Base-by-base conservation (phyloP, 2,888 invertebrate genomes). In the Heliconius hortense region DNA sequence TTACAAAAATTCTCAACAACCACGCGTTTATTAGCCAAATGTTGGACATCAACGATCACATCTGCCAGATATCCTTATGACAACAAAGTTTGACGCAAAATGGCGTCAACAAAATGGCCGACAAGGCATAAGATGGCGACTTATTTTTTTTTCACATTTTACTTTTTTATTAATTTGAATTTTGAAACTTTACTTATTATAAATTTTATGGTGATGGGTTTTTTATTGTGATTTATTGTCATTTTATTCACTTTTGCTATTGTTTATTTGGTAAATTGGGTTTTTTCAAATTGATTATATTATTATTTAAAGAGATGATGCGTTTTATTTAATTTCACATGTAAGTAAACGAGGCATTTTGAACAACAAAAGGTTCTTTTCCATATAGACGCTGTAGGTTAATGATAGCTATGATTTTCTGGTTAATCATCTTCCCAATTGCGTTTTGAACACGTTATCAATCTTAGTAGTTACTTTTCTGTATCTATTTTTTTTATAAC, bases 41-140 rank as follows among this genome's bases (percentile, higher is more conserved):
- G 84, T 92, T 97, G 81, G 95, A 96, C 82, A 97, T 98, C 85
- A 98, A 98, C 91, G 95, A 96, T 80, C 96, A 96, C 85, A 97
- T 98, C 87, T 96, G 96, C 88, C 95, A 95, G 83, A 95, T 97
- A 91, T 96, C 97, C 79, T 96, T 96, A 88, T 93, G 87, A 90
- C 87, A 85, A n/a, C 31, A 53, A 43, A 75, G 26, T 60, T n/a
- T 26, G 71, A 71, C 71, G 71, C 71, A 81, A 78, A 81, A 81
- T 80, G 78, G 79, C 79, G 67, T 62, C n/a, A 35, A 82, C 84
- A 86, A 86, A 78, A 87, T 85, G 84, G 86, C 85, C 82, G 86
- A 82, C 81, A 69, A 75, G n/a, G 66, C 70, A 28, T 59, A 73
- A 73, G 53, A 70, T 77, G 66, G 73, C 62, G 64, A 43, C 69